These are phyloP conservation scores for Platalea minor DNA, from an alignment of 2,797 vertebrate genomes.

Conservation along the genomic window DNA sequence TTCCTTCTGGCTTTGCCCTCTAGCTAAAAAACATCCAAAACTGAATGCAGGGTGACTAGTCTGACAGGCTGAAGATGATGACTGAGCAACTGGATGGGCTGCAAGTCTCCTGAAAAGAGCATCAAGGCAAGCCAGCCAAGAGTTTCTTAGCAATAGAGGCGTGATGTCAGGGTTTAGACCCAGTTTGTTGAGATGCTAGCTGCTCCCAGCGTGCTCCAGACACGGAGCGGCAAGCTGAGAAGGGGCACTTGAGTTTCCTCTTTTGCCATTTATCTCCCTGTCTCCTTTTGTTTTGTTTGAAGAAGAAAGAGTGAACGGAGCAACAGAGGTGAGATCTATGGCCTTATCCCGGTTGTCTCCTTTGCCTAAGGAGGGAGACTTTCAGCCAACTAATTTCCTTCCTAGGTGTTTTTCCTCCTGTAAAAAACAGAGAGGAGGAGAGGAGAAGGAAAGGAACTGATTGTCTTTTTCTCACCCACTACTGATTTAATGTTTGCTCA, in stretches of 20 bases:
- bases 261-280: neutral
- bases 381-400: neutral
- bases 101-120: neutral
- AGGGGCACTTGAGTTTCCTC: neutral
- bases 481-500: neutral
- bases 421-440: neutral
- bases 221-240: neutral
- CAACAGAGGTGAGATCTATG: neutral
- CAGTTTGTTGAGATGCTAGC: too few relatives aligned
- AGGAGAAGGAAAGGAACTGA: neutral
- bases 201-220: rapidly evolving
- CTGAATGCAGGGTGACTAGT: neutral
- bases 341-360: neutral
- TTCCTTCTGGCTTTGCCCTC: neutral
- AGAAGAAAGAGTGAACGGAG: neutral
- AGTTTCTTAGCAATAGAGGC: neutral
- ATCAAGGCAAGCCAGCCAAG: neutral
- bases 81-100: neutral
- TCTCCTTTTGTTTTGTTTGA: neutral
- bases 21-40: neutral
- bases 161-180: neutral
- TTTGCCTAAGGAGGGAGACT: neutral
- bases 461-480: neutral
- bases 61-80: neutral
- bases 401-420: neutral